Evolutionary conservation across 2,797 vertebrate species (phyloP), one percentile per base, ranked within the genome.

Genomic region (Rhinella marina): DNA sequence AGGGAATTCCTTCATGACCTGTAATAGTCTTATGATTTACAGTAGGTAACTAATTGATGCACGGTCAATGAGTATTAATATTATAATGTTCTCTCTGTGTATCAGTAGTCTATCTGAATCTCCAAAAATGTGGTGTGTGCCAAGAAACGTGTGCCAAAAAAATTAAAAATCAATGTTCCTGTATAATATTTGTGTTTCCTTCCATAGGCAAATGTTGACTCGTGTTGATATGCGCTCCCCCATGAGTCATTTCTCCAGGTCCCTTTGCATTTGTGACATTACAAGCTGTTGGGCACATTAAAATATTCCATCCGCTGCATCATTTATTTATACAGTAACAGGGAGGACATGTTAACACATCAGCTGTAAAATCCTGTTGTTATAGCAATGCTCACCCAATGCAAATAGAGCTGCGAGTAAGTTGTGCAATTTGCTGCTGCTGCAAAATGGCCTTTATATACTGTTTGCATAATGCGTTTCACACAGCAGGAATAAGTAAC

Each of bases 311-410:
- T 81, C 86, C 27, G 23, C 68, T 11, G 32, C 79, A 59, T 81
- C 66, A 80, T 86, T 86, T 70, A 86, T 62, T 82, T 82, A 80
- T 81, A 57, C 64, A 62, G 66, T 64, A 75, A 50, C 52, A 87
- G 54, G 76, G 41, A 66, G 50, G 32, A 19, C 25, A 64, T n/a
- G 59, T 79, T 70, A 68, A 19, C 85, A 56, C 76, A 79, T 68
- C 23, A 32, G 16, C 86, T 81, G 64, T 52, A 87, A 75, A 61
- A 19, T 48, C 59, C 29, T 81, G 29, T n/a, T 50, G 56, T 61
- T 70, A 61, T 32, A 79, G 48, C 41, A 52, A 17, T 1, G 32
- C 48, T 54, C 25, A 17, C 12, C 54, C 82, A 41, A 56, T 32
- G 68, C 17, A 84, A 73, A 48, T 27, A 73, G 27, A 59, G 56